A percentile compares a stretch with the other conserved stretches of the same genome.
Evolutionary conservation across 2,113 vertebrate species (phyloP).

Genomic region (Ictalurus furcatus): DNA sequence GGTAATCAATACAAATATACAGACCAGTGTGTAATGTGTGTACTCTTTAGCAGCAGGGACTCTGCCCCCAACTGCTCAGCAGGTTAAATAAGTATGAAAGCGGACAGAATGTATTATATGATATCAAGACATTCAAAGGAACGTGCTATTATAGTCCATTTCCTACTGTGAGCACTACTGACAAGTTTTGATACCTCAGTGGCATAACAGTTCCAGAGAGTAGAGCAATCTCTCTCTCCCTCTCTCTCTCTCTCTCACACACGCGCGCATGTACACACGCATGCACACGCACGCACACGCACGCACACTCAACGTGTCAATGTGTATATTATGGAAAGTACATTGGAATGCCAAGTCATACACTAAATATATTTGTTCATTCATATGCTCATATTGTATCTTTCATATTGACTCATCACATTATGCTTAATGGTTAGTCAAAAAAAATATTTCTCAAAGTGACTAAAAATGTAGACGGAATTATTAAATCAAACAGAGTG

Average conservation of each 20-base stretch:
- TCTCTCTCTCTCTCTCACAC: neutral
- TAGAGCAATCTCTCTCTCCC: conserved; percentile 27
- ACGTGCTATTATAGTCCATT: conserved; percentile 74
- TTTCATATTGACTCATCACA: neutral
- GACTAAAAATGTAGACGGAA: neutral
- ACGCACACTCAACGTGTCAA: neutral
- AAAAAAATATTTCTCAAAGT: neutral
- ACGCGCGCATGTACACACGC: neutral
- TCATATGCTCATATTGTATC: neutral
- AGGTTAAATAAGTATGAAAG: conserved; percentile 99
- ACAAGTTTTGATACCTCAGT: conserved; percentile 72
- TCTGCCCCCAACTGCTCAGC: conserved; percentile 84
- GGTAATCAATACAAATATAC: conserved; percentile 95
- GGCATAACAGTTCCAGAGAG: conserved; percentile 47
- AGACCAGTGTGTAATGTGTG: conserved; percentile 88
- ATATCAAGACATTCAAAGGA: conserved; percentile 86
- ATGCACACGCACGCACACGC: neutral
- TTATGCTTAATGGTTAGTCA: neutral
- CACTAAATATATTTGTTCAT: neutral
- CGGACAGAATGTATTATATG: conserved; percentile 86
- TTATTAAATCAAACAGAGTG: neutral
- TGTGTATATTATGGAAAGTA: neutral
- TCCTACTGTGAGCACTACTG: conserved; percentile 79
- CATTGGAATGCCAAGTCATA: neutral
- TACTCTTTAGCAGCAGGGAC: conserved; percentile 87